These are phyloP conservation scores for Coreius guichenoti DNA, from an alignment of 2,797 vertebrate species.

Conservation along the genomic window DNA sequence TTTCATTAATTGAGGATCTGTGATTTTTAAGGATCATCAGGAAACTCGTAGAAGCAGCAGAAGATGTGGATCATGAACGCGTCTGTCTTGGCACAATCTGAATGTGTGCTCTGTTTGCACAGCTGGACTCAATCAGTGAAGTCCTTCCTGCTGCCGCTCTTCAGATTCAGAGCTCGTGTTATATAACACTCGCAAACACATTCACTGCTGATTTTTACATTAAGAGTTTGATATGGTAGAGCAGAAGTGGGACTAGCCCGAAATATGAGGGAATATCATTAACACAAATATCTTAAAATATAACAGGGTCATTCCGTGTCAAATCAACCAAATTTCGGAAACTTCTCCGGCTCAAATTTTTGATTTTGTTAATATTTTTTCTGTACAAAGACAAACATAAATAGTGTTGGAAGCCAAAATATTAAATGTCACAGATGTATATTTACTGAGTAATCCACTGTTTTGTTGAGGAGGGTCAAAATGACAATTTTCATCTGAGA, in stretches of 20 bases:
- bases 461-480: too few relatives aligned
- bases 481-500: too few relatives aligned
- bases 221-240: neutral
- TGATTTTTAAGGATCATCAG: neutral
- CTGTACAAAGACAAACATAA: too few relatives aligned
- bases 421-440: too few relatives aligned
- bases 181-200: neutral
- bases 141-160: neutral
- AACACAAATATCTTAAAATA: constrained; percentile 20
- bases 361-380: too few relatives aligned
- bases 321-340: too few relatives aligned
- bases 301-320: neutral
- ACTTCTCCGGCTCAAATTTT: too few relatives aligned
- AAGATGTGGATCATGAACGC: too few relatives aligned
- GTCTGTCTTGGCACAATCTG: too few relatives aligned
- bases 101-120: neutral
- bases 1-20: too few relatives aligned
- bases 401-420: too few relatives aligned
- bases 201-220: neutral
- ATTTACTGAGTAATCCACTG: too few relatives aligned
- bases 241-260: neutral
- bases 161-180: neutral
- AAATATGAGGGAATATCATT: constrained; percentile 28
- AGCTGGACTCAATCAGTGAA: constrained; percentile 20
- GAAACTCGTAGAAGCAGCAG: neutral